Evolutionary conservation across 2,113 vertebrate genomes (phyloP).

Genomic region (Ageneiosus marmoratus): DNA sequence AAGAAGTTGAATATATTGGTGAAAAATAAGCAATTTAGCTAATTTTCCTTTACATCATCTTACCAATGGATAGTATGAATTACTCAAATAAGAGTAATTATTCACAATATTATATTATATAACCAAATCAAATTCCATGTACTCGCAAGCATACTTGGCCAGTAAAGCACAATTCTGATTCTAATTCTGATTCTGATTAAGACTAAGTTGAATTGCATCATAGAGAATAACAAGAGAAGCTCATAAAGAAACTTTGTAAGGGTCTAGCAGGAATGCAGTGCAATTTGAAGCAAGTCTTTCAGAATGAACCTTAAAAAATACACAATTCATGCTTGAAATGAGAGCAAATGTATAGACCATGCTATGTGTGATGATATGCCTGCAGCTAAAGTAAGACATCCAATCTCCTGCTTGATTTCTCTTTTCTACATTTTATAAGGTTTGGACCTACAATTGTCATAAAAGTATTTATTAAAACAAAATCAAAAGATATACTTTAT

Average conservation of each 20-base stretch:
- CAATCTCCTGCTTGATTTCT: not conserved
- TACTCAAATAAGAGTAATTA: not conserved
- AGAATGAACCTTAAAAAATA: not conserved
- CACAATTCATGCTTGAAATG: not conserved
- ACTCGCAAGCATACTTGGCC: too few relatives aligned
- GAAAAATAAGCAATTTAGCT: not conserved
- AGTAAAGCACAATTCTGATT: too few relatives aligned
- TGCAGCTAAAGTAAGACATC: not conserved
- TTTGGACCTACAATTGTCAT: too few relatives aligned
- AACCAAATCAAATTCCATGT: too few relatives aligned
- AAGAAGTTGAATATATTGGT: not conserved
- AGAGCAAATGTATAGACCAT: not conserved
- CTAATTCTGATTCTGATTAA: too few relatives aligned
- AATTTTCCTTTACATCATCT: slow-evolving; percentile 4
- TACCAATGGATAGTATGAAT: slow-evolving; percentile 6
- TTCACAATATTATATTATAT: too few relatives aligned
- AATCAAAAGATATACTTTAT: too few relatives aligned
- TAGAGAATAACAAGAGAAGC: not conserved
- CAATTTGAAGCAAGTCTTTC: not conserved
- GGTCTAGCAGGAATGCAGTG: not conserved
- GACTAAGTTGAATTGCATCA: not conserved
- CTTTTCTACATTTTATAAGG: too few relatives aligned
- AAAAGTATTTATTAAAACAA: too few relatives aligned
- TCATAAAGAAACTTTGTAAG: not conserved
- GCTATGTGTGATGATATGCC: not conserved